These are phyloP conservation scores for Clarias pachynema DNA, from an alignment of 2,797 vertebrate genomes.

Conservation along the genomic window DNA sequence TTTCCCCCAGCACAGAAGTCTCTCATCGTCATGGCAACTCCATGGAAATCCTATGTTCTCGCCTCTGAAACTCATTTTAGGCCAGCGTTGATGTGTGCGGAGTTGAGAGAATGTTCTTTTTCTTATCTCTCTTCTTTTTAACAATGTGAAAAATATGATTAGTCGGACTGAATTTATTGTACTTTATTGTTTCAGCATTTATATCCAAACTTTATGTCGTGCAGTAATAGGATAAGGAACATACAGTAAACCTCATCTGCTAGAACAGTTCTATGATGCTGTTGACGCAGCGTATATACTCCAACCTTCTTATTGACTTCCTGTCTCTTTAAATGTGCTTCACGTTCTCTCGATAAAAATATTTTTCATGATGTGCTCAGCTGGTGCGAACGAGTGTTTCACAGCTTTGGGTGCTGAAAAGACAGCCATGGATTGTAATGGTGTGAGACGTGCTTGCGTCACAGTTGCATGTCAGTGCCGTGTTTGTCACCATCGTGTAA, in stretches of 20 bases:
- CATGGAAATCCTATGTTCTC: slow-evolving; percentile 18
- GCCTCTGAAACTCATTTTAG: slow-evolving; percentile 6
- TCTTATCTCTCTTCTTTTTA: not conserved
- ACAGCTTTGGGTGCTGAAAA: not conserved
- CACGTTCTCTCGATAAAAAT: not conserved
- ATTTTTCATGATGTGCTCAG: not conserved
- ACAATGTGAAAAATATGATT: not conserved
- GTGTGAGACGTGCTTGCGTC: not conserved
- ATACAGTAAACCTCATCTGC: no score
- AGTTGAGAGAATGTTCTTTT: not conserved
- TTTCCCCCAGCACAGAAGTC: not conserved
- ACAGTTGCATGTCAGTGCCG: not conserved
- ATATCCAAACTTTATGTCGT: no score
- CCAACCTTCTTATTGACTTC: not conserved
- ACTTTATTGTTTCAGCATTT: no score
- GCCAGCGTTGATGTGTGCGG: not conserved
- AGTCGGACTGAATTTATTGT: no score
- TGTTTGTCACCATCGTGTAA: not conserved
- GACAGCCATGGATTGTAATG: not conserved
- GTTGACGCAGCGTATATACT: no score
- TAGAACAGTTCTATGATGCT: no score
- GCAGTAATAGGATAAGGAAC: no score
- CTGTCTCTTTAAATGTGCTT: not conserved
- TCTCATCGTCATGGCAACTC: slow-evolving; percentile 51
- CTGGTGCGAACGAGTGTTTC: not conserved